Percentiles rank a stretch among this genome's conserved stretches.
Evolutionary conservation across 2,888 invertebrate genomes (phyloP).

Genomic region (Hermodice carunculata): DNA sequence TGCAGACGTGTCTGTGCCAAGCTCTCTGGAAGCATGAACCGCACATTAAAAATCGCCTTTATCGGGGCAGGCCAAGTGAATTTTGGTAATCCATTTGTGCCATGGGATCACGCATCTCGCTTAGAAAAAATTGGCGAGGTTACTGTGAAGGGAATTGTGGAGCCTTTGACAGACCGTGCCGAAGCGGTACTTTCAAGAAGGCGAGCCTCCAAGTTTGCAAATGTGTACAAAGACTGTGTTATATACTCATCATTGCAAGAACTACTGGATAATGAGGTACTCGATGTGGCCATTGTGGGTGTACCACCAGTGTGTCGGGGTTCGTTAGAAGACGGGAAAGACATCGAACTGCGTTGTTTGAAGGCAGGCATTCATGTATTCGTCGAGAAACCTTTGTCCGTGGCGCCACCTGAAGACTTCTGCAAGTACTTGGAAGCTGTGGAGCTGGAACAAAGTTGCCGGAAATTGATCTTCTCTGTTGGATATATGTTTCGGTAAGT

Average conservation of each 20-base stretch:
- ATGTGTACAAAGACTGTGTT: conserved; percentile 15
- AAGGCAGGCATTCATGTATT: conserved; percentile 23
- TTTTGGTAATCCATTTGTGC: conserved; percentile 28
- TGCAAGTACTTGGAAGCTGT: conserved; percentile 8
- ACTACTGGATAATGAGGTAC: conserved; percentile 2
- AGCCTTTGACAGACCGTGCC: conserved; percentile 7
- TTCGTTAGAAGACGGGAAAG: conserved; percentile 5
- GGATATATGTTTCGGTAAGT: conserved; percentile 35
- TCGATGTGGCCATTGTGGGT: conserved; percentile 19
- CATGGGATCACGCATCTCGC: conserved; percentile 28
- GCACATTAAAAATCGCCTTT: no score
- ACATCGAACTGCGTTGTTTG: conserved; percentile 18
- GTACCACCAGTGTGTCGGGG: conserved; percentile 19
- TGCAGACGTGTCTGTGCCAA: no score
- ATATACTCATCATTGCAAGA: conserved; percentile 15
- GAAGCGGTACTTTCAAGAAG: conserved; percentile 2
- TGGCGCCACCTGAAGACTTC: conserved; percentile 9
- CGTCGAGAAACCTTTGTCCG: conserved; percentile 30
- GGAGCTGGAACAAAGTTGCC: not conserved
- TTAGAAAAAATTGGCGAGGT: conserved; percentile 19
- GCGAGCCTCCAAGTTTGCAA: not conserved
- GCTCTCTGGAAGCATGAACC: no score
- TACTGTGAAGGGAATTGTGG: conserved; percentile 24
- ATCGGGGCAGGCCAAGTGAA: conserved; percentile 26
- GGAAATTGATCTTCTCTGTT: conserved; percentile 12